Percentiles rank a stretch among this genome's conserved stretches.
These are phyloP conservation scores for Eurosta solidaginis DNA, from an alignment of 1,140 invertebrate species.

Conservation along the genomic window DNA sequence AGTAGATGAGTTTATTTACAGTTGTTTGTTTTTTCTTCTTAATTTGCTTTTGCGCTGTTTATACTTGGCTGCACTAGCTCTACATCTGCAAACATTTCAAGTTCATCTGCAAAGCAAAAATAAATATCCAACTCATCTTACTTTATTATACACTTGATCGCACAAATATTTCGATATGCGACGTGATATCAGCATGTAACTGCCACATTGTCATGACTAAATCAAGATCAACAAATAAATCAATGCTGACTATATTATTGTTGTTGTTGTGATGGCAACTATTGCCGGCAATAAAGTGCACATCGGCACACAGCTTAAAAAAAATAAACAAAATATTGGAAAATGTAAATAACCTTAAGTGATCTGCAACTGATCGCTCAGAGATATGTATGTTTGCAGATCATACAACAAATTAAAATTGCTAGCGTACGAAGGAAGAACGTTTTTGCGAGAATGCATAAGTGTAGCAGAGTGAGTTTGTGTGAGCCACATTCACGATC, in stretches of 20 bases:
- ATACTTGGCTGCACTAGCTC: not conserved
- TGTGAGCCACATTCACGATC: not conserved
- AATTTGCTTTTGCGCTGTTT: too few species aligned
- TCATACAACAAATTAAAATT: constrained; percentile 10
- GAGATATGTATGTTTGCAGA: not conserved
- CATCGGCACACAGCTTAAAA: too few species aligned
- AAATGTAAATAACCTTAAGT: constrained; percentile 28
- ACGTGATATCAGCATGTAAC: not conserved
- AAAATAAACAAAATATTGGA: too few species aligned
- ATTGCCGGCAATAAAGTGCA: not conserved
- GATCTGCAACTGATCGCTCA: constrained; percentile 14
- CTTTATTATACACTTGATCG: constrained; percentile 17
- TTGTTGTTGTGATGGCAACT: not conserved
- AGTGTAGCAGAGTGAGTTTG: not conserved
- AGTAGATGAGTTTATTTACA: too few species aligned
- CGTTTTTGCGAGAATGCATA: too few species aligned
- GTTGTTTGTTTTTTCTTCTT: too few species aligned
- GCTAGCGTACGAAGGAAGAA: not conserved
- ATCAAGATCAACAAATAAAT: constrained; percentile 26
- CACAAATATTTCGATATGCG: not conserved
- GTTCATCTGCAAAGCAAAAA: not conserved
- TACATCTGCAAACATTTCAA: not conserved
- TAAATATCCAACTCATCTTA: not conserved
- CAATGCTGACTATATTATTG: not conserved
- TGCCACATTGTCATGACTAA: constrained; percentile 23